Percentiles rank a stretch among this genome's conserved stretches.
Evolutionary conservation across 2,888 invertebrate species (phyloP).

Genomic region (Eupeodes latifasciatus): DNA sequence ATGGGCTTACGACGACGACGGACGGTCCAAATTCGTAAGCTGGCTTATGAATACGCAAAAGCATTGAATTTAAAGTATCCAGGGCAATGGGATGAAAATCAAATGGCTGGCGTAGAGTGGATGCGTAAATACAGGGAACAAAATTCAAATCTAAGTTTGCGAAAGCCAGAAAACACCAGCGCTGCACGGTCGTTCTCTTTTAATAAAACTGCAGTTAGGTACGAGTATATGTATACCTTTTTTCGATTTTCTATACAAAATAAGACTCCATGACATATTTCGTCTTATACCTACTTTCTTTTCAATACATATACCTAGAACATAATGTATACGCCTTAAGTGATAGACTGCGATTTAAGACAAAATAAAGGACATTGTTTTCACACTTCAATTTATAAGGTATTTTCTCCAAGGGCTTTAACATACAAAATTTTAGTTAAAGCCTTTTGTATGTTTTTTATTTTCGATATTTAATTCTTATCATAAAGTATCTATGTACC

Average conservation of each 20-base stretch:
- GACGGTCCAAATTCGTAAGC: slow-evolving; percentile 25
- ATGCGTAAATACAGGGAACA: slow-evolving; percentile 32
- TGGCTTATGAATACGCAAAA: slow-evolving; percentile 22
- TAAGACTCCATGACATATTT: too few species aligned
- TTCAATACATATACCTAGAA: too few species aligned
- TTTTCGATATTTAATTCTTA: background rate
- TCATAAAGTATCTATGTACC: background rate
- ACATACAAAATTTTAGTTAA: background rate
- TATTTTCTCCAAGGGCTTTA: too few species aligned
- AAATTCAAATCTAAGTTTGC: slow-evolving; percentile 52
- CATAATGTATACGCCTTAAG: too few species aligned
- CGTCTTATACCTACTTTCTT: too few species aligned
- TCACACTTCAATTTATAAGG: too few species aligned
- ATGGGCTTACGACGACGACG: too few species aligned
- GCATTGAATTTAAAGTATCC: slow-evolving; percentile 27
- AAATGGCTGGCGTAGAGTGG: slow-evolving; percentile 29
- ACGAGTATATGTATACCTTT: too few species aligned
- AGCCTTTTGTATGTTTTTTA: background rate
- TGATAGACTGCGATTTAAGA: too few species aligned
- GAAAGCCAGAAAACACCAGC: slow-evolving; percentile 50
- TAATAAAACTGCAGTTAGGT: slow-evolving; percentile 50
- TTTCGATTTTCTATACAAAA: too few species aligned
- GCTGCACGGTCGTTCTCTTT: slow-evolving; percentile 52
- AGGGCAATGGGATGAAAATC: slow-evolving; percentile 22
- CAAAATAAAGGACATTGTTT: too few species aligned